These are phyloP conservation scores for Protomyctophum bolini DNA, from an alignment of 2,113 vertebrate genomes.

Conservation along the genomic window DNA sequence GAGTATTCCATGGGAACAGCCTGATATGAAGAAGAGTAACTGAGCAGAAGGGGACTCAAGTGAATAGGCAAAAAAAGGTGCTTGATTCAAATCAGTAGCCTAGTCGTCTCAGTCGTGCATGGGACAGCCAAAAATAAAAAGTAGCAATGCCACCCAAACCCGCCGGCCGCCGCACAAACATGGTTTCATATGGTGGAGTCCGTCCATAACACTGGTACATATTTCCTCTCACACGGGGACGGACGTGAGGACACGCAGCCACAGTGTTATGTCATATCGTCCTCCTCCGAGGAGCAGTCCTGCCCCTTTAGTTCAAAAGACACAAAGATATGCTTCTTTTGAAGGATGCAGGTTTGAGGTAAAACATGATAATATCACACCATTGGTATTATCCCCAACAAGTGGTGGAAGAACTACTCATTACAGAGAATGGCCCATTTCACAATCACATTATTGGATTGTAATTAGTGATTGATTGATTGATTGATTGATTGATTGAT, in stretches of 20 bases:
- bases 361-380: too few relatives aligned
- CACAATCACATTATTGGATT: too few relatives aligned
- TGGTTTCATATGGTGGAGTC: slow-evolving; percentile 16
- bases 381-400: too few relatives aligned
- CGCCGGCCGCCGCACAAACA: not conserved
- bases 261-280: slow-evolving; percentile 89
- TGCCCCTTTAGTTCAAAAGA: slow-evolving; percentile 80
- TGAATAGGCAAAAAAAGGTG: slow-evolving; percentile 38
- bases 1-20: slow-evolving; percentile 15
- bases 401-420: too few relatives aligned
- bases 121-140: slow-evolving; percentile 16
- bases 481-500: too few relatives aligned
- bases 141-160: too few relatives aligned
- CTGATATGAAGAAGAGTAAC: slow-evolving; percentile 4
- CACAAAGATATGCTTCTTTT: not conserved
- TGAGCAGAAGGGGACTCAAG: slow-evolving; percentile 11
- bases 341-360: not conserved
- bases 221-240: slow-evolving; percentile 18
- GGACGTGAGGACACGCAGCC: not conserved
- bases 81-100: slow-evolving; percentile 49
- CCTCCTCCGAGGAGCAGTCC: slow-evolving; percentile 96
- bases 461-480: too few relatives aligned
- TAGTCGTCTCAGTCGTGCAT: slow-evolving; percentile 34
- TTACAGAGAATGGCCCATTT: too few relatives aligned
- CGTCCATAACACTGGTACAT: slow-evolving; percentile 15